Conservation (phyloP, 2,113 vertebrate species). For the Ceuthmochares aereus region DNA sequence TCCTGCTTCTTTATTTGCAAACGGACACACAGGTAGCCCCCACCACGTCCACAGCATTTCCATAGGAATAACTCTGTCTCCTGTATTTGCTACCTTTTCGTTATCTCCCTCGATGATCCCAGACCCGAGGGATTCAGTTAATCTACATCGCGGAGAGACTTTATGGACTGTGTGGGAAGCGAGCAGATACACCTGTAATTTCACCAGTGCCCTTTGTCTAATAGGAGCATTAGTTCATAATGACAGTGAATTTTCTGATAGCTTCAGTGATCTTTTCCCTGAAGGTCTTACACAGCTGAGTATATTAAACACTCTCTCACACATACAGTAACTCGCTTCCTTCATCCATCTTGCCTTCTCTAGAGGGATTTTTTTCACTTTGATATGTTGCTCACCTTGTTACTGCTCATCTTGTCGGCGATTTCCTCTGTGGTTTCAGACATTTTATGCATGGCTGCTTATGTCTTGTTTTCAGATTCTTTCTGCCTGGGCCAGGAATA, state of each 20-base stretch:
- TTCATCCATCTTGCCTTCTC: conserved; percentile 55
- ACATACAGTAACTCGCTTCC: background rate
- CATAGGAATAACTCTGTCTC: background rate
- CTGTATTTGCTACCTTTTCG: background rate
- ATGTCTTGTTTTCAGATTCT: conserved; percentile 63
- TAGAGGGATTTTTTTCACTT: conserved; percentile 38
- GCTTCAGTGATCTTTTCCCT: conserved; percentile 31
- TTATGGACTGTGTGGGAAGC: background rate
- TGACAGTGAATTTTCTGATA: conserved; percentile 48
- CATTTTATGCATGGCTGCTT: conserved; percentile 64
- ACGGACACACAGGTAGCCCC: background rate
- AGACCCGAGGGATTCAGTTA: background rate
- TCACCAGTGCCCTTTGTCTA: background rate
- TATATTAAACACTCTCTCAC: conserved; percentile 56
- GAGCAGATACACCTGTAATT: conserved; percentile 3
- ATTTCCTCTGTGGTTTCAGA: conserved; percentile 67
- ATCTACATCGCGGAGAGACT: background rate
- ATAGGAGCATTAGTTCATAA: conserved; percentile 32
- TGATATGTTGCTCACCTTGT: conserved; percentile 65
- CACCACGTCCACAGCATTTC: background rate
- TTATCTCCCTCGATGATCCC: background rate
- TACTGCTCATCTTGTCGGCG: conserved; percentile 50
- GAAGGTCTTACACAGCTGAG: conserved; percentile 13
- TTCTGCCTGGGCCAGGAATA: conserved; percentile 39
- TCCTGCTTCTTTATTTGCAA: background rate